Evolutionary conservation across 2,797 vertebrate species (phyloP).

Genomic region (Poecile montanus): DNA sequence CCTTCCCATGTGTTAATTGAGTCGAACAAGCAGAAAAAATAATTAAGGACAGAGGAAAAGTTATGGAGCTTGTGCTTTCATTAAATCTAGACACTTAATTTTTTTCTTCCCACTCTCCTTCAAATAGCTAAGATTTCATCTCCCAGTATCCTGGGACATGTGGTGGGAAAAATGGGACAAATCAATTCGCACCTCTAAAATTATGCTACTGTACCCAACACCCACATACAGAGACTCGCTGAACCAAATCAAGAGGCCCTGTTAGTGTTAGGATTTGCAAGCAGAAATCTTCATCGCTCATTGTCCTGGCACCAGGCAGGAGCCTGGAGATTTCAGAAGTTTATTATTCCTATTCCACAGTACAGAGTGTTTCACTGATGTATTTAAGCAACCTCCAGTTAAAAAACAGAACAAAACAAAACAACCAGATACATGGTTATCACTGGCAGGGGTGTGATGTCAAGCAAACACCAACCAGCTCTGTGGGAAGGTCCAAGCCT

Average conservation of each 20-base stretch:
- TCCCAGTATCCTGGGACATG: neutral
- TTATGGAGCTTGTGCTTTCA: neutral
- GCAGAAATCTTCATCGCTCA: neutral
- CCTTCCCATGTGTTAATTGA: neutral
- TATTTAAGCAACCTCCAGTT: neutral
- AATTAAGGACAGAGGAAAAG: neutral
- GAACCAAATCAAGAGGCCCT: neutral
- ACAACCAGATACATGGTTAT: neutral
- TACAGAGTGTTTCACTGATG: neutral
- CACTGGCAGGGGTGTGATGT: neutral
- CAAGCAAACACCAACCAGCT: neutral
- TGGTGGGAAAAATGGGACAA: neutral
- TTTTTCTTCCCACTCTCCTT: neutral
- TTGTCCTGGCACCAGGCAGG: neutral
- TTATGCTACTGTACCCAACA: neutral
- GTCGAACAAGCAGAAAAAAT: neutral
- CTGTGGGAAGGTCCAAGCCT: neutral
- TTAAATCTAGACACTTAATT: neutral
- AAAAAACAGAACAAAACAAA: neutral
- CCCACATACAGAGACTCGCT: neutral
- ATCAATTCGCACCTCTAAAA: neutral
- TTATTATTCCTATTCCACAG: constrained; percentile 21
- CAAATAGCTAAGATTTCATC: neutral
- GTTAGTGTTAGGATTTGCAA: neutral
- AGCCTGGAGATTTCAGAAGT: neutral